phyloP scores from a whole-genome alignment of 2,113 vertebrate genomes.

The Tragelaphus imberbis region DNA sequence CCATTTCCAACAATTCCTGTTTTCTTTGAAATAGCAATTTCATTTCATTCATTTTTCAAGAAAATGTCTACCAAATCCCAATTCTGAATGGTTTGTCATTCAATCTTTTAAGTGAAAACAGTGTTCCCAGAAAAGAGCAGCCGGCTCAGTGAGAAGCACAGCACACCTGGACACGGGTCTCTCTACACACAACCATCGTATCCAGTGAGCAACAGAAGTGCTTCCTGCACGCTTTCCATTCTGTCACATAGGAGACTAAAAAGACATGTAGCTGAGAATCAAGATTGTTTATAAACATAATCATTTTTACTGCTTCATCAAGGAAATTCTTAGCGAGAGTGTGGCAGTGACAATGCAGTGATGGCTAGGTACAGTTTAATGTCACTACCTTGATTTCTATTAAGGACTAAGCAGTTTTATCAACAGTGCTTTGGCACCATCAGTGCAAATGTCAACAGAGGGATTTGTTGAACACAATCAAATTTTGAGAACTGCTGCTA shows the following conservation, averaged over 20 bases:
- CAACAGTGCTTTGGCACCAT: background rate
- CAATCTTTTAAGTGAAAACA: background rate
- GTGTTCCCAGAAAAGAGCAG: background rate
- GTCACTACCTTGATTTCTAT: background rate
- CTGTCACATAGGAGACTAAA: background rate
- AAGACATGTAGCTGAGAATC: background rate
- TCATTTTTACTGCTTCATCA: background rate
- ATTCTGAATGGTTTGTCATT: background rate
- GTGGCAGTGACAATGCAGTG: background rate
- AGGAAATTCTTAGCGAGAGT: background rate
- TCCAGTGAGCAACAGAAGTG: background rate
- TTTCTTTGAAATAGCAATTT: background rate
- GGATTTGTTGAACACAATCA: background rate
- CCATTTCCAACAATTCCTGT: background rate
- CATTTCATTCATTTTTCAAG: background rate
- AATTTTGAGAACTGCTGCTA: background rate
- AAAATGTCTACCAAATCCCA: background rate
- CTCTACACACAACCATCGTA: background rate
- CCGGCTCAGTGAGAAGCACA: background rate
- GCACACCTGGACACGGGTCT: background rate
- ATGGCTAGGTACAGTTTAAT: background rate
- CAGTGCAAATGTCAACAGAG: background rate
- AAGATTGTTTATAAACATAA: background rate
- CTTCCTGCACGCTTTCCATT: background rate
- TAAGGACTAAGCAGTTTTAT: background rate